Conservation (phyloP, 1,140 invertebrate species). For the Drosophila rhopaloa region DNA sequence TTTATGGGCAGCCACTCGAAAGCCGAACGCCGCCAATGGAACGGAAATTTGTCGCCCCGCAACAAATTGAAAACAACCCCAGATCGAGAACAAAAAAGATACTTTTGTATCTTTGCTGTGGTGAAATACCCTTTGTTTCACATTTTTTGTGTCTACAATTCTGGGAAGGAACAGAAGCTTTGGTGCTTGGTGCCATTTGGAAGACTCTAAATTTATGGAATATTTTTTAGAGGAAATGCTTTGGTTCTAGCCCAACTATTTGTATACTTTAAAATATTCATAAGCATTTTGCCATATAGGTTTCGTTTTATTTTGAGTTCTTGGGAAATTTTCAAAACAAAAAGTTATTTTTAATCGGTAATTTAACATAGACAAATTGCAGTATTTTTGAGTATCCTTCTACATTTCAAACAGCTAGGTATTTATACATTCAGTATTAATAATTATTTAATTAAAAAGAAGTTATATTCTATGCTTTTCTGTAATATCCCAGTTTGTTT, state of each 20-base stretch:
- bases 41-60: constrained; percentile 76
- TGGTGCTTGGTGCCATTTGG: background rate
- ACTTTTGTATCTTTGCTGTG: constrained; percentile 27
- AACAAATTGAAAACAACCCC: constrained; percentile 65
- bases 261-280: background rate
- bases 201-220: background rate
- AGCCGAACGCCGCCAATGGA: constrained; percentile 65
- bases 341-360: too few relatives aligned
- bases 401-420: too few relatives aligned
- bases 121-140: constrained; percentile 21
- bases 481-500: too few relatives aligned
- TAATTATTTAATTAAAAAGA: too few relatives aligned
- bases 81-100: constrained; percentile 28
- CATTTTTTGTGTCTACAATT: constrained; percentile 5
- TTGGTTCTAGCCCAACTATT: background rate
- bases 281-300: too few relatives aligned
- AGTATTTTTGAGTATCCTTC: too few relatives aligned
- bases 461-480: too few relatives aligned
- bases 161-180: constrained; percentile 7
- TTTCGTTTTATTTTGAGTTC: background rate
- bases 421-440: too few relatives aligned
- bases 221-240: constrained; percentile 2
- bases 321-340: background rate
- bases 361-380: too few relatives aligned
- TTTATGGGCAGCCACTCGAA: constrained; percentile 59